Evolutionary conservation across 2,113 vertebrate genomes (phyloP).

Genomic region (Procapra przewalskii): DNA sequence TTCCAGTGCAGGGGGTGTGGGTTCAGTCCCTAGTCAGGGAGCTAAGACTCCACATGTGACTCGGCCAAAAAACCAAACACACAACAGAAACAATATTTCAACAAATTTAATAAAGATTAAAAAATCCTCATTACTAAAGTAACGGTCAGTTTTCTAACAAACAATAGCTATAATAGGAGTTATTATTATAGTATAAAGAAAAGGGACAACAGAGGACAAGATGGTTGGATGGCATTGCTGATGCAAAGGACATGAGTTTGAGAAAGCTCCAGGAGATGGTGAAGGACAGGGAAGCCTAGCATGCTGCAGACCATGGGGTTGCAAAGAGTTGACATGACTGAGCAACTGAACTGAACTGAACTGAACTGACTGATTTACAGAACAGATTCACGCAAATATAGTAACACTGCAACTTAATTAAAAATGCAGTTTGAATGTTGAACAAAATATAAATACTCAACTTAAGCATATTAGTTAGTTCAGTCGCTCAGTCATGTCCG

Average conservation of each 20-base stretch:
- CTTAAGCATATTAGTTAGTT: not conserved
- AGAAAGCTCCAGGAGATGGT: not conserved
- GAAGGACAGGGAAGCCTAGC: not conserved
- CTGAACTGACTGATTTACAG: not conserved
- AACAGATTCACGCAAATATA: not conserved
- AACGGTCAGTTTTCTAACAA: conserved; percentile 11
- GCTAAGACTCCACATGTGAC: not conserved
- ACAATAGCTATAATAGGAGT: conserved; percentile 34
- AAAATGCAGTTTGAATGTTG: not conserved
- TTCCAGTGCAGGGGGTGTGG: not conserved
- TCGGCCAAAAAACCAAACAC: not conserved
- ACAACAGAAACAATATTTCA: not conserved
- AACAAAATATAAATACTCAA: conserved; percentile 17
- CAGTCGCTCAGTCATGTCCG: not conserved
- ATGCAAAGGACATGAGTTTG: not conserved
- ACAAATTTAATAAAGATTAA: not conserved
- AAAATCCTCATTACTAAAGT: conserved; percentile 32
- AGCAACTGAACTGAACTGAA: not conserved
- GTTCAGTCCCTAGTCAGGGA: not conserved
- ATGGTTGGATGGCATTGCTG: not conserved
- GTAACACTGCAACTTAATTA: not conserved
- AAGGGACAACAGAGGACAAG: not conserved
- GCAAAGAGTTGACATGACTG: not conserved
- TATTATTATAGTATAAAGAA: not conserved
- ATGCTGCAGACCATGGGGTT: not conserved